phyloP scores from a whole-genome alignment of 2,113 vertebrate genomes.

The Oreocharis arfaki region DNA sequence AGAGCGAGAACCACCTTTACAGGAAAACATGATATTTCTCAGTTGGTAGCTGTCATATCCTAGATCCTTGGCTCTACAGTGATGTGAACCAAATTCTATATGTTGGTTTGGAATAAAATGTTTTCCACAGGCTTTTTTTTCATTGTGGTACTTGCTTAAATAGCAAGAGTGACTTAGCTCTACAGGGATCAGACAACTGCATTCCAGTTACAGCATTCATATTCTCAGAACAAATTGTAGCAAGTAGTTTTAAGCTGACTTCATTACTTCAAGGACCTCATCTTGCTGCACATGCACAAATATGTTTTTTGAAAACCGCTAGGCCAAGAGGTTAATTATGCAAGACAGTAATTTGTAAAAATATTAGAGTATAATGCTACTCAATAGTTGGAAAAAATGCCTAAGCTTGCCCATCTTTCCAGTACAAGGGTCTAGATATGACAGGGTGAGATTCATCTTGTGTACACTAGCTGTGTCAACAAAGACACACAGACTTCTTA shows the following conservation, averaged over 20 bases:
- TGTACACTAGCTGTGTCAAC: neutral
- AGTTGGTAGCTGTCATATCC: neutral
- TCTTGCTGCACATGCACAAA: neutral
- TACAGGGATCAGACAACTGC: neutral
- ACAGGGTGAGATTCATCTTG: neutral
- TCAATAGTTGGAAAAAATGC: neutral
- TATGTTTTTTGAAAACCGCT: neutral
- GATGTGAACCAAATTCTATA: neutral
- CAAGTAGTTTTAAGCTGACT: neutral
- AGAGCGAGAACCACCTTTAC: neutral
- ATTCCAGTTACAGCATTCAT: neutral
- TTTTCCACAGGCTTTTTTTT: neutral
- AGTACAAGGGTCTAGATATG: neutral
- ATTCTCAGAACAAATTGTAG: neutral
- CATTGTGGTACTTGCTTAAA: neutral
- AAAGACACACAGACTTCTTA: neutral
- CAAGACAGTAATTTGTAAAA: neutral
- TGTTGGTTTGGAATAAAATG: neutral
- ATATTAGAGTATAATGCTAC: neutral
- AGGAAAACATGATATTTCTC: neutral
- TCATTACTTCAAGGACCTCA: neutral
- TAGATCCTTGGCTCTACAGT: neutral
- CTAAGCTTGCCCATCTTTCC: neutral
- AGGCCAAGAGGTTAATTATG: neutral
- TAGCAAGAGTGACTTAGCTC: neutral